Conservation (phyloP, 2,797 vertebrate genomes). For the Acanthurus tractus region DNA sequence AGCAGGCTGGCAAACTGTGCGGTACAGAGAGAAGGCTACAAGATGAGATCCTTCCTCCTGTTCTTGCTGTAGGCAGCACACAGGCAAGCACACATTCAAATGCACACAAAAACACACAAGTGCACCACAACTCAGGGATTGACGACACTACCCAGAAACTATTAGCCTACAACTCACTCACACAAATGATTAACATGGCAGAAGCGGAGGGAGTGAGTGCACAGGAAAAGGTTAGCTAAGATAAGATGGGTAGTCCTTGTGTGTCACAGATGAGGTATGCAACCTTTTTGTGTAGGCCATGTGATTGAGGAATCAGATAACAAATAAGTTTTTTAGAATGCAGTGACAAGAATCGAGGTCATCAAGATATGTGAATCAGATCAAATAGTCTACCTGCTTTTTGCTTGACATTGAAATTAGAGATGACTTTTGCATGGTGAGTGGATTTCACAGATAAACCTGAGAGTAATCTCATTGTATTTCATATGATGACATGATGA, state of each 20-base stretch:
- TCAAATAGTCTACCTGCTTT: constrained; percentile 4
- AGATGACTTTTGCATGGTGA: constrained; percentile 37
- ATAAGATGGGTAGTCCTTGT: constrained; percentile 5
- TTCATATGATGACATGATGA: constrained; percentile 27
- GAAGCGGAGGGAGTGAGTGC: constrained; percentile 21
- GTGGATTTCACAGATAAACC: constrained; percentile 55
- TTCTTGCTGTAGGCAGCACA: constrained; percentile 33
- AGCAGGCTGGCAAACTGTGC: constrained; percentile 32
- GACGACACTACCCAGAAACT: constrained; percentile 29
- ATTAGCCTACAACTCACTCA: constrained; percentile 39
- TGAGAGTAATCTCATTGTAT: constrained; percentile 33
- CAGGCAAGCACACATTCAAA: constrained; percentile 21
- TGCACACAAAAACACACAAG: constrained; percentile 5
- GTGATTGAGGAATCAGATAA: constrained; percentile 48
- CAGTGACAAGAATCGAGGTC: constrained; percentile 62
- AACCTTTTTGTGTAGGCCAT: background rate
- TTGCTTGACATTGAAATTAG: constrained; percentile 52
- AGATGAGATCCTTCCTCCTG: constrained; percentile 38
- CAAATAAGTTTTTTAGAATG: constrained; percentile 35
- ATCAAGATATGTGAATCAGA: constrained; percentile 67
- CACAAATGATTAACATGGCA: constrained; percentile 29
- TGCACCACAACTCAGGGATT: constrained; percentile 19
- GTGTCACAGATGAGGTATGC: constrained; percentile 17
- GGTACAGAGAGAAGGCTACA: constrained; percentile 17
- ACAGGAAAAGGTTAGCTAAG: constrained; percentile 32